A percentile compares a stretch with the other conserved stretches of the same genome.
Conservation (phyloP, 53 echinoderm and acorn worm genomes). For the Mesocentrotus franciscanus region DNA sequence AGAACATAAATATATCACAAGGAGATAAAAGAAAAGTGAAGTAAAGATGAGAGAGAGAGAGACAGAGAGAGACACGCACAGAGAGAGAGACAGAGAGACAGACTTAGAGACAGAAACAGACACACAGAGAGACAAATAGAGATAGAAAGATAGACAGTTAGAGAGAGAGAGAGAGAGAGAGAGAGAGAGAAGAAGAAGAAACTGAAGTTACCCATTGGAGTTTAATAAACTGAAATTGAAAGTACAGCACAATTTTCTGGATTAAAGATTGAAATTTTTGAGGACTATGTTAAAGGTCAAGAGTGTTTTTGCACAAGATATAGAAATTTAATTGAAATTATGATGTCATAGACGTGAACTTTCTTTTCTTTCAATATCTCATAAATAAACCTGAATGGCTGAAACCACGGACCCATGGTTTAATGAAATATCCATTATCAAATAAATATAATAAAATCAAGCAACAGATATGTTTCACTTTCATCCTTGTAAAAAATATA, state of each 20-base stretch:
- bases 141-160: background rate
- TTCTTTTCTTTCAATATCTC: background rate
- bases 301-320: background rate
- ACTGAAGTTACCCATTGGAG: background rate
- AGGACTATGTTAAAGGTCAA: background rate
- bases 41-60: no score
- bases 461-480: background rate
- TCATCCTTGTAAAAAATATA: background rate
- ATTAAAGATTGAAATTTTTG: background rate
- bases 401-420: background rate
- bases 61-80: no score
- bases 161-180: background rate
- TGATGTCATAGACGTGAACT: background rate
- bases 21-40: no score
- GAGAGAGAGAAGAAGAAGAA: background rate
- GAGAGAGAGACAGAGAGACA: no score
- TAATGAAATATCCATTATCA: background rate
- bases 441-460: background rate
- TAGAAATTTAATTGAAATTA: background rate
- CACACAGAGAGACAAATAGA: background rate
- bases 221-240: slow-evolving; percentile 14
- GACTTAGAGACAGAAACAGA: no score
- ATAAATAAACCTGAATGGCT: background rate
- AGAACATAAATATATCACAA: no score
- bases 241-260: background rate